Conservation (phyloP, 1,140 invertebrate species). For the Drosophila kikkawai region DNA sequence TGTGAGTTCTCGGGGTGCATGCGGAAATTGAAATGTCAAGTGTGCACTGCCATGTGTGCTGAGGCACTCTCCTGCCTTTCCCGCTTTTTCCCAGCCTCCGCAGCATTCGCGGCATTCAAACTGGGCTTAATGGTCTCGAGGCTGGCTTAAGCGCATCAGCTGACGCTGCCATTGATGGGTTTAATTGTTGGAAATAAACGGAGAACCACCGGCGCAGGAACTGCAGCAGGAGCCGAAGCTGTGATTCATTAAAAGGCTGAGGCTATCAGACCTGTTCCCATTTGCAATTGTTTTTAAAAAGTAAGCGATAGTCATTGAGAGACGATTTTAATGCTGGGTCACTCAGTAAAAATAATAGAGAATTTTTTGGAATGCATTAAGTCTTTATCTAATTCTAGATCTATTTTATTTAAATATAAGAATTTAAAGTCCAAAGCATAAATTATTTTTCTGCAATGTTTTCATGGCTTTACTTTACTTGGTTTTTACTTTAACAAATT, state of each 20-base stretch:
- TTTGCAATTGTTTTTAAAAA: constrained; percentile 30
- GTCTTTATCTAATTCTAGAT: too few relatives aligned
- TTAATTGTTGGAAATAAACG: constrained; percentile 61
- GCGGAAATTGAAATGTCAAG: constrained; percentile 78
- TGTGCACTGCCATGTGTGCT: constrained; percentile 58
- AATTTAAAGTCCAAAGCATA: too few relatives aligned
- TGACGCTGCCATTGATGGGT: constrained; percentile 58
- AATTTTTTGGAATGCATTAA: too few relatives aligned
- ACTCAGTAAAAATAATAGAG: too few relatives aligned
- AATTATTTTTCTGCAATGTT: neutral
- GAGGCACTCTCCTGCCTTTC: constrained; percentile 25
- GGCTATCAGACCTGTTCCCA: constrained; percentile 19
- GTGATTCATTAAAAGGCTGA: constrained; percentile 48
- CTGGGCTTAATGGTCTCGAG: constrained; percentile 54
- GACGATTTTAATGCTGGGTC: neutral
- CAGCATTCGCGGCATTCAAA: constrained; percentile 22
- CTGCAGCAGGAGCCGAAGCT: constrained; percentile 4
- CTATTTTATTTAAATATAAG: too few relatives aligned
- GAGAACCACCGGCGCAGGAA: constrained; percentile 3
- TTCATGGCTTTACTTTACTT: neutral
- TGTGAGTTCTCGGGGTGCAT: constrained; percentile 59
- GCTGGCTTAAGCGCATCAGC: constrained; percentile 55
- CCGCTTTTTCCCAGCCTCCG: constrained; percentile 12
- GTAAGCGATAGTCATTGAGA: neutral
- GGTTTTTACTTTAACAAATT: neutral